Base-by-base conservation (phyloP, 2,113 vertebrate genomes). In the Xenus cinereus region DNA sequence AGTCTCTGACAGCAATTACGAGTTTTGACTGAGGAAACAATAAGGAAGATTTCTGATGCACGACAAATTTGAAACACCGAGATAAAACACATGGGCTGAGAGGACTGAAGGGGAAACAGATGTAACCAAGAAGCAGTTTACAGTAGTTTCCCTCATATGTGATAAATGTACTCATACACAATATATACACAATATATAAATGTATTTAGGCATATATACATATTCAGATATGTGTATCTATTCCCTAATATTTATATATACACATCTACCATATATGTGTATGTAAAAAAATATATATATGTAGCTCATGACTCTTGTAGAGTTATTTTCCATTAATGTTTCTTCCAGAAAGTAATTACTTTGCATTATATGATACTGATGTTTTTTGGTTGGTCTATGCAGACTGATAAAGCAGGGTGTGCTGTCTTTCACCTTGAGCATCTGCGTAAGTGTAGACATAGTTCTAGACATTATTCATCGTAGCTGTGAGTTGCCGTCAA, bases 1-100 rank as follows among this genome's bases (percentile, higher is more conserved):
- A 75, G 27, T 35, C 45, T 90, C 77, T 91, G 69, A 91, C 69
- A 94, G 80, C 41, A 68, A 74, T 80, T 89, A 84, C 62, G 28
- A 66, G 28, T 73, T 87, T 90, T 77, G 41, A 87, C 62, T 73
- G 32, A 82, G 67, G 62, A 94, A 96, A 73, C 51, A 60, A 33
- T 78, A 82, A 85, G 57, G 71, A 96, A 94, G 41, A 94, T 94
- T 91, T 95, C 78, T 93, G 74, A 78, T 64, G 30, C 76, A 57
- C 62, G n/a, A 59, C 41, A 64, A 57, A 43, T 66, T 76, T 33
- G 59, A n/a, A 94, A 82, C 45, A 82, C 37, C 0, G 0, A 75
- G 73, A 91, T 87, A 94, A 94, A 91, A 72, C 22, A n/a, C 24
- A 73, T 17, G 1, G 8, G 6, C 45, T 80, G 59, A 95, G 62